Conservation (phyloP, 2,888 invertebrate genomes). For the Cataglyphis albicans region DNA sequence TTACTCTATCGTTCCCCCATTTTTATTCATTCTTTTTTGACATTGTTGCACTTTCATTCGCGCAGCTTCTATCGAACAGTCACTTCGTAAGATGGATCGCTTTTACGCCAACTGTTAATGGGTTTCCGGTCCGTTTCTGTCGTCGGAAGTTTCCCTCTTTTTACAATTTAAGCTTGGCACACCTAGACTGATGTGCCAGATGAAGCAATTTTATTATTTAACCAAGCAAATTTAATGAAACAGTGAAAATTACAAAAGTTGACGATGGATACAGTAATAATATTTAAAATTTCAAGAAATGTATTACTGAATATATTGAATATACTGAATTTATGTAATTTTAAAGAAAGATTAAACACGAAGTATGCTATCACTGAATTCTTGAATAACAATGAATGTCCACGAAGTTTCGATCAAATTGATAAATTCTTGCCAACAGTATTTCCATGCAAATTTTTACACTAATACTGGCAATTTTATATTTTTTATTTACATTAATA, state of each 20-base stretch:
- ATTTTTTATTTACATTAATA: neutral
- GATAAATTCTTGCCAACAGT: neutral
- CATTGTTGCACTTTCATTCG: conserved; percentile 57
- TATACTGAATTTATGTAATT: neutral
- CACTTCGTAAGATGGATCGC: conserved; percentile 69
- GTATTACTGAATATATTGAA: neutral
- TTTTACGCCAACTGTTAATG: conserved; percentile 62
- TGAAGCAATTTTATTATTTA: conserved; percentile 44
- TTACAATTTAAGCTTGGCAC: conserved; percentile 49
- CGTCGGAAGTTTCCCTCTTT: conserved; percentile 38
- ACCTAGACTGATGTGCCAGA: conserved; percentile 44
- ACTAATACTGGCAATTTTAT: neutral
- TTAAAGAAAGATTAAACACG: neutral
- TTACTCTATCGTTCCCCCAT: neutral
- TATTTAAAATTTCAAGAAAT: neutral
- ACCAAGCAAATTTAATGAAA: conserved; percentile 50
- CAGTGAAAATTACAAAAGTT: neutral
- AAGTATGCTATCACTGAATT: neutral
- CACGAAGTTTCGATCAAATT: conserved; percentile 4
- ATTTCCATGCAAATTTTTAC: neutral
- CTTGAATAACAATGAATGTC: neutral
- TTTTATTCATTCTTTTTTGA: conserved; percentile 31
- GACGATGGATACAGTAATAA: neutral
- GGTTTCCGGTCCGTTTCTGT: conserved; percentile 61
- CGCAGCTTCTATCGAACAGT: conserved; percentile 60